Base-by-base conservation (phyloP, 2,888 invertebrate species). In the Dichetophora obliterata region DNA sequence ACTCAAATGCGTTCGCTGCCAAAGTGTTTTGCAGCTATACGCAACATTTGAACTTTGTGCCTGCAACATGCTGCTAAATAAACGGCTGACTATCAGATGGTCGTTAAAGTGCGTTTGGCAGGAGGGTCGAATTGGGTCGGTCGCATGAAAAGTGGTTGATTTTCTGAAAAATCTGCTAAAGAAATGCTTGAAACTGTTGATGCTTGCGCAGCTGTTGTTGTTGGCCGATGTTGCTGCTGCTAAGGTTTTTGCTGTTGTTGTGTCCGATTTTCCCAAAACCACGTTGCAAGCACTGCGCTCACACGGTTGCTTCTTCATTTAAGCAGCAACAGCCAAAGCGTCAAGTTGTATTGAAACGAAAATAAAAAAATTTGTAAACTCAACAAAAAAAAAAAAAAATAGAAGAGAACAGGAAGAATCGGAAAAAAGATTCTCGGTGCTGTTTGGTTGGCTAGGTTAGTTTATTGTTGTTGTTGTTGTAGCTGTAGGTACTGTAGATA, bases 401-500 rank as follows among this genome's bases (percentile, higher is more conserved):
- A 22, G 27, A 73, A 19, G 68, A 27, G 22, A 71, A 74, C 37
- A 68, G 80, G 37, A 75, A 75, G 59, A 75, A 76, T 43, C 73
- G n/a, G 27, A 68, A 48, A 63, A 34, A 34, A 34, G 43, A 43
- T 11, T 50, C 43, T 43, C 43, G 11, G 50, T 63, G 48, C 16
- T 70, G 68, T 24, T 69, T 16, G 31, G 69, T 69, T 50, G 69
- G 37, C 16, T 31, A 34, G 16, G 54, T 48, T 48, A 19, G n/a
- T 31, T 76, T 68, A 22, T 57, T n/a, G 73, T 66, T 76, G 66
- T 31, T 54, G 71, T 76, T 37, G 68, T 43, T 34, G 70, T 71
- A 61, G 52, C 75, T 77, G 74, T 70, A 70, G 78, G 50, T 71
- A 77, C 19, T 82, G 82, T 81, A 82, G 82, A 81, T 82, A 76